Evolutionary conservation across 1,140 invertebrate genomes (phyloP).

Genomic region (Cyclargus thomasi): DNA sequence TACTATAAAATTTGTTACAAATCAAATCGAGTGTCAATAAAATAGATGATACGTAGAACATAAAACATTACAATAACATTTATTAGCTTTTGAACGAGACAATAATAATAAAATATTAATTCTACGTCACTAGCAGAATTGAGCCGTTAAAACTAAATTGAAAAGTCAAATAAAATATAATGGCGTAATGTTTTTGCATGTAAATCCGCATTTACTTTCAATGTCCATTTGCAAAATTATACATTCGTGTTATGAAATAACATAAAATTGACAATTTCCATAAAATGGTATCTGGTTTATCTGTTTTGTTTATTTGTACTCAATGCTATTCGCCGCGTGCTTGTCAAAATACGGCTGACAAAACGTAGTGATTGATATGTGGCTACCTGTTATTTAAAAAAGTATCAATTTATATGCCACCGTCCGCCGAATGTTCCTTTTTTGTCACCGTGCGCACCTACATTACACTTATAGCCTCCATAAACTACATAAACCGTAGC

Average conservation of each 20-base stretch:
- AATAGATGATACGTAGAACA: too few relatives aligned
- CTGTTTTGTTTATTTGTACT: not conserved
- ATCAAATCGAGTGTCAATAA: too few relatives aligned
- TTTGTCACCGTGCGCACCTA: too few relatives aligned
- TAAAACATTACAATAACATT: not conserved
- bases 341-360: too few relatives aligned
- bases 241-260: not conserved
- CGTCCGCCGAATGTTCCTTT: too few relatives aligned
- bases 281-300: not conserved
- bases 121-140: not conserved
- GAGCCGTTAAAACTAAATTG: not conserved
- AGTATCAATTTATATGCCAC: too few relatives aligned
- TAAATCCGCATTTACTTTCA: not conserved
- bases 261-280: not conserved
- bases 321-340: not conserved
- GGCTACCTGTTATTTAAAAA: too few relatives aligned
- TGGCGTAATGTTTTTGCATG: not conserved
- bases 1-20: too few relatives aligned
- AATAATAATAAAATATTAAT: not conserved
- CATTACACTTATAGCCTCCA: too few relatives aligned
- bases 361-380: too few relatives aligned
- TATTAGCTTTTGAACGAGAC: not conserved
- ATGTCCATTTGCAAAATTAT: conserved; percentile 2
- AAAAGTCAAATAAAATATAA: conserved; percentile 4
- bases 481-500: too few relatives aligned